These are phyloP conservation scores for Papilio elwesi DNA, from an alignment of 2,888 invertebrate genomes.

Conservation along the genomic window DNA sequence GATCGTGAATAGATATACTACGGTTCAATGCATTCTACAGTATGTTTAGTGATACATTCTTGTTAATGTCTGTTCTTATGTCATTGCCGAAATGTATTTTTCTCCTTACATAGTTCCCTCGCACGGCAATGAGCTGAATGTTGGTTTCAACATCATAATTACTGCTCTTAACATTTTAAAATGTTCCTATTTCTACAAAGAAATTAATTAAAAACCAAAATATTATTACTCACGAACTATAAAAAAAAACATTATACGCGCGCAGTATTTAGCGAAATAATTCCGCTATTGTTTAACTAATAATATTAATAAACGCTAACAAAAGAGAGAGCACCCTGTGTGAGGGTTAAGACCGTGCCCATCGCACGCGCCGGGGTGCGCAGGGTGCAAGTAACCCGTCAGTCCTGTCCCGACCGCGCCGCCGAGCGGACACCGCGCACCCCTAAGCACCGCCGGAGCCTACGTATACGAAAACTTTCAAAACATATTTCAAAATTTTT, in stretches of 20 bases:
- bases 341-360: slow-evolving; percentile 62
- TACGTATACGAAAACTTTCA: slow-evolving; percentile 47
- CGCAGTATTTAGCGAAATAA: not conserved
- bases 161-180: too few relatives aligned
- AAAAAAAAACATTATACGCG: too few relatives aligned
- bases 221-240: too few relatives aligned
- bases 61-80: too few relatives aligned
- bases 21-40: slow-evolving; percentile 48
- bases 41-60: slow-evolving; percentile 28
- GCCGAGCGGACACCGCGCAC: slow-evolving; percentile 77
- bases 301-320: slow-evolving; percentile 32
- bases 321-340: slow-evolving; percentile 57
- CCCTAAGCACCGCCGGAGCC: slow-evolving; percentile 56
- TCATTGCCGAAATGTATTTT: too few relatives aligned
- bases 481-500: slow-evolving; percentile 40
- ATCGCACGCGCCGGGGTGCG: slow-evolving; percentile 72
- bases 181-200: too few relatives aligned
- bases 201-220: too few relatives aligned
- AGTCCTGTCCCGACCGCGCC: slow-evolving; percentile 76
- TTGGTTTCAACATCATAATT: too few relatives aligned
- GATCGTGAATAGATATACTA: slow-evolving; percentile 48
- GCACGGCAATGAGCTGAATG: too few relatives aligned
- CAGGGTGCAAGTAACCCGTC: slow-evolving; percentile 64
- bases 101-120: too few relatives aligned
- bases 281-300: slow-evolving; percentile 16